Percentiles rank a stretch among this genome's conserved stretches.
These are phyloP conservation scores for Heliocidaris tuberculata DNA, from an alignment of 35 echinoderm and acorn worm genomes.

Conservation along the genomic window DNA sequence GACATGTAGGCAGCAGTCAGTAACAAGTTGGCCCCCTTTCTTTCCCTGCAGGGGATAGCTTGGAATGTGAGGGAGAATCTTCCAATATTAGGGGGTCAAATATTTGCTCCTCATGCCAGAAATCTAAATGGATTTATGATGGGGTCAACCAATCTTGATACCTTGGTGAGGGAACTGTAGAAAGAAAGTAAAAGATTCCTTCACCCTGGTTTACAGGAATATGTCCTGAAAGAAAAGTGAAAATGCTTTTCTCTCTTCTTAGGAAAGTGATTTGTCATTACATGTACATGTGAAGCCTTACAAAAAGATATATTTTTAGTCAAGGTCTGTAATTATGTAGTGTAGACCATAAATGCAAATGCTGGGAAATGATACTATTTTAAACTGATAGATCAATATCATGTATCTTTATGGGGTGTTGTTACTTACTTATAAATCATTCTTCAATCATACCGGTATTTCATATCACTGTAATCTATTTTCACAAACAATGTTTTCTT, in stretches of 20 bases:
- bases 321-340: too few relatives aligned
- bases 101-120: conserved; percentile 26
- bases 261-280: not conserved
- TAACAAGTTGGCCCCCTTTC: not conserved
- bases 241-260: not conserved
- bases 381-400: too few relatives aligned
- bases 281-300: not conserved
- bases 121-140: conserved; percentile 31
- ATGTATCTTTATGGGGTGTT: too few relatives aligned
- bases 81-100: conserved; percentile 26
- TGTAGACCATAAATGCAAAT: too few relatives aligned
- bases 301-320: not conserved
- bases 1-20: not conserved
- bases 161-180: not conserved
- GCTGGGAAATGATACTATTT: too few relatives aligned
- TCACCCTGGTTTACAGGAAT: not conserved
- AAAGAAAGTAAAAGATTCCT: not conserved
- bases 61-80: conserved; percentile 31
- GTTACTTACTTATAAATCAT: too few relatives aligned
- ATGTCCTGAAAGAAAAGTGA: not conserved
- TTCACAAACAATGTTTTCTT: too few relatives aligned
- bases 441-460: too few relatives aligned
- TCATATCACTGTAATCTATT: too few relatives aligned
- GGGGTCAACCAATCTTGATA: conserved; percentile 27
- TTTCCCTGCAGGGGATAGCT: conserved; percentile 19